Percentiles rank a stretch among this genome's conserved stretches.
These are phyloP conservation scores for Lasioglossum vierecki DNA, from an alignment of 2,888 invertebrate genomes.

Conservation along the genomic window DNA sequence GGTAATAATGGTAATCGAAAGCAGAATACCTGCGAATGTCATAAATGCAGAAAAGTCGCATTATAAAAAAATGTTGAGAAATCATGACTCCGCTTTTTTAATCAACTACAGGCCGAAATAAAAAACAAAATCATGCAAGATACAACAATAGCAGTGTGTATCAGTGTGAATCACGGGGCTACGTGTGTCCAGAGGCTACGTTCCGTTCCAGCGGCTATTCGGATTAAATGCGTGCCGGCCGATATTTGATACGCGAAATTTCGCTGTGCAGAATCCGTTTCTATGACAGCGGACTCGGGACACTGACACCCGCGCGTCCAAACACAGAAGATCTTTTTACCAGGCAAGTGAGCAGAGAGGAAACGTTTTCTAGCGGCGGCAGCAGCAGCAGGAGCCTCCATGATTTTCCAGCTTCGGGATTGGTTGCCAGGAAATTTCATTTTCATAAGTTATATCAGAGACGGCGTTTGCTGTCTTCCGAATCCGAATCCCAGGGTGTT, in stretches of 20 bases:
- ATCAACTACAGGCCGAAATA: not conserved
- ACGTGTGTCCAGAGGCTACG: conserved; percentile 41
- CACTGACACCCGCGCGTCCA: not conserved
- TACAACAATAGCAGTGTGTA: not conserved
- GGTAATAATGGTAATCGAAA: no score
- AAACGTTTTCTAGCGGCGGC: conserved; percentile 61
- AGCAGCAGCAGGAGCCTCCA: conserved; percentile 24
- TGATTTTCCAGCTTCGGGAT: conserved; percentile 48
- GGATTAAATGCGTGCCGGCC: conserved; percentile 35
- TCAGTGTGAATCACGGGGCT: conserved; percentile 15
- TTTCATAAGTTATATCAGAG: conserved; percentile 63
- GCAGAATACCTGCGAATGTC: no score
- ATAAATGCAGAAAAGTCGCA: no score
- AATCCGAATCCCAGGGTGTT: not conserved
- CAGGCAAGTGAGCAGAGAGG: conserved; percentile 17
- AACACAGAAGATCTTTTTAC: not conserved
- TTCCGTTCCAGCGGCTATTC: conserved; percentile 20
- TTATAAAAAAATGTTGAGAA: no score
- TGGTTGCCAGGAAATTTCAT: conserved; percentile 68
- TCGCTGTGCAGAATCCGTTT: conserved; percentile 49
- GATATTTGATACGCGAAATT: conserved; percentile 59
- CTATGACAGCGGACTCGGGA: not conserved
- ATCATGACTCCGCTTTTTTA: no score
- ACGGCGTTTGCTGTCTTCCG: conserved; percentile 35
- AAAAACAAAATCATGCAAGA: not conserved